Evolutionary conservation across 2,113 vertebrate genomes (phyloP).

Genomic region (Zapornia atra): DNA sequence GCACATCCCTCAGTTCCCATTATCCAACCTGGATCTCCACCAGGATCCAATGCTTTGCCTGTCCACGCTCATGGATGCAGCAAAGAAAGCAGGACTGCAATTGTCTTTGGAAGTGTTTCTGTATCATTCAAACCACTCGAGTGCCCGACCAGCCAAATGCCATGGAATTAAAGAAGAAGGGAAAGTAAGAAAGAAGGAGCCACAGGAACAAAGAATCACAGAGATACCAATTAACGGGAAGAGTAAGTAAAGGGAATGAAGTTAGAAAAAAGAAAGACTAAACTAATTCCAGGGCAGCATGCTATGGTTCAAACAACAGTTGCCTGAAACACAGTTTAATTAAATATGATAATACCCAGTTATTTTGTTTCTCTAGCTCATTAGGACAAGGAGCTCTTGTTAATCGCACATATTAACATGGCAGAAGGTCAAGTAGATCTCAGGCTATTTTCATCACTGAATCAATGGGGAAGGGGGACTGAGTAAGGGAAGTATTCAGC

Average conservation of each 20-base stretch:
- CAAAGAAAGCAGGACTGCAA: not conserved
- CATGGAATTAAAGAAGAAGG: not conserved
- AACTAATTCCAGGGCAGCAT: not conserved
- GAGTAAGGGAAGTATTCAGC: not conserved
- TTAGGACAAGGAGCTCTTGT: not conserved
- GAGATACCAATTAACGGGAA: not conserved
- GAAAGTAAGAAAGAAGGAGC: not conserved
- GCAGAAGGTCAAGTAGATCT: not conserved
- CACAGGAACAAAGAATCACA: not conserved
- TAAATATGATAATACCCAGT: not conserved
- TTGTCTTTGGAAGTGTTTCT: not conserved
- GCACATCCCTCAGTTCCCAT: not conserved
- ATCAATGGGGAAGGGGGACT: not conserved
- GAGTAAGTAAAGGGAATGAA: not conserved
- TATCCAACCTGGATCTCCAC: not conserved
- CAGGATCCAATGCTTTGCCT: not conserved
- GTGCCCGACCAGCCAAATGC: not conserved
- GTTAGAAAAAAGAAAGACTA: not conserved
- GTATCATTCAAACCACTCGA: rapidly evolving
- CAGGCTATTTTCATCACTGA: not conserved
- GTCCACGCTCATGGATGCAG: not conserved
- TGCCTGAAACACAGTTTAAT: not conserved
- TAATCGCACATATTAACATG: not conserved
- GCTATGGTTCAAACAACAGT: not conserved
- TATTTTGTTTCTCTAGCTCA: not conserved